Evolutionary conservation across 2,113 vertebrate species (phyloP), one percentile per base, ranked within the genome.

Genomic region (Trichomycterus rosablanca): DNA sequence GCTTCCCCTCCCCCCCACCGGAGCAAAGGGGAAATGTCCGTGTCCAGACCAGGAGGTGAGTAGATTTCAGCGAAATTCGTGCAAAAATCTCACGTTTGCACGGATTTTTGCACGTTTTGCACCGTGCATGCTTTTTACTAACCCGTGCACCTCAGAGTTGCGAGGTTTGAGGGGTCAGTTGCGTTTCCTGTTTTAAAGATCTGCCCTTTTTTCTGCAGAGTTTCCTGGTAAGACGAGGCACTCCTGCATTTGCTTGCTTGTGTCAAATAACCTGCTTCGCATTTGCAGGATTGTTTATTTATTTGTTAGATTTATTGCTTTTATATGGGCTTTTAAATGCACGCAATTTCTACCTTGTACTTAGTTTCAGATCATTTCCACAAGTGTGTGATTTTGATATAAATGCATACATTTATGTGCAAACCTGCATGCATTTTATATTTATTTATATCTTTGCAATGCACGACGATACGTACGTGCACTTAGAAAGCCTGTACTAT

Each of bases 11-110:
- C 92, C 90, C 90, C 86, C 71, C 91, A 89, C 71, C 91, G 85
- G 75, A 90, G 90, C 89, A 87, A 81, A 92, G 91, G 89, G 89
- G 90, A 93, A 90, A 94, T 91, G 93, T 93, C 92, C 89, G 89
- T 91, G 87, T 63, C 88, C 68, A 91, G 85, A 87, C 80, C 85
- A 89, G 81, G 87, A 89, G 93, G 93, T 95, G 93, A 93, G 92
- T 80, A 83, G 35, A 76, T 77, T 24, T 76, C 54, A 35, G 45
- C 78, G 78, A 80, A 72, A 86, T 83, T 70, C 56, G 74, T 84
- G 89, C 87, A 26, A 89, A 79, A 71, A 79, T 62, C 59, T 55
- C 35, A 59, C 70, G 76, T 79, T 78, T 91, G 90, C 92, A 91
- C 86, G 79, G 77, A 78, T 71, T 9, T 76, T 76, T 84, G 86